Evolutionary conservation across 2,113 vertebrate species (phyloP).

Genomic region (Heliornis fulica): DNA sequence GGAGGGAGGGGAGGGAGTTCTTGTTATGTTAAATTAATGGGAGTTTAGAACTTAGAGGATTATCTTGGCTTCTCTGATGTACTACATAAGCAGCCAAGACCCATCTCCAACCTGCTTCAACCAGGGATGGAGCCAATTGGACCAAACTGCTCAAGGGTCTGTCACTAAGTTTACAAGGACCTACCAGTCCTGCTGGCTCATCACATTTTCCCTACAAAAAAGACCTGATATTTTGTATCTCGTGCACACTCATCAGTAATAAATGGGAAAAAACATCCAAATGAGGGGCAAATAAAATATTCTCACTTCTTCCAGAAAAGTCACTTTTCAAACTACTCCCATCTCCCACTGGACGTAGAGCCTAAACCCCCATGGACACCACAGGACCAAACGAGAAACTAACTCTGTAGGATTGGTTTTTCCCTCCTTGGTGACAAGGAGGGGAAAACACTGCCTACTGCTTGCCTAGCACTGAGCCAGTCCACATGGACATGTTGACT

Average conservation of each 20-base stretch:
- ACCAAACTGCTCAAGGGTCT: not conserved
- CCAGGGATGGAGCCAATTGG: rapidly evolving
- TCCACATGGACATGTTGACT: not conserved
- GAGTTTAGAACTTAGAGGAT: not conserved
- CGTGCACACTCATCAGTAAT: not conserved
- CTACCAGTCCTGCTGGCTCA: not conserved
- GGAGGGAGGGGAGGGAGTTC: not conserved
- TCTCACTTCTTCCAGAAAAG: not conserved
- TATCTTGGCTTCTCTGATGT: not conserved
- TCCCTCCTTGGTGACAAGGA: rapidly evolving
- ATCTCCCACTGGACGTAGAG: not conserved
- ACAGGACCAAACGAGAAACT: not conserved
- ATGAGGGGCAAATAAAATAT: not conserved
- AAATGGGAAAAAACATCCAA: rapidly evolving
- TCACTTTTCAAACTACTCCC: not conserved
- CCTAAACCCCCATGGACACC: not conserved
- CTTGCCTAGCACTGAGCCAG: not conserved
- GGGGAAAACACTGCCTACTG: not conserved
- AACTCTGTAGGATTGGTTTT: not conserved
- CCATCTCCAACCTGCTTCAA: not conserved
- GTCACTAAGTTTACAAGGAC: rapidly evolving
- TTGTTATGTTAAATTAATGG: not conserved
- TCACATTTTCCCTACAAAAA: not conserved
- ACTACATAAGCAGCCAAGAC: not conserved
- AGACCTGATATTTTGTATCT: too few relatives aligned